phyloP scores from a whole-genome alignment of 2,113 vertebrate species.

The Catharus fuscescens region DNA sequence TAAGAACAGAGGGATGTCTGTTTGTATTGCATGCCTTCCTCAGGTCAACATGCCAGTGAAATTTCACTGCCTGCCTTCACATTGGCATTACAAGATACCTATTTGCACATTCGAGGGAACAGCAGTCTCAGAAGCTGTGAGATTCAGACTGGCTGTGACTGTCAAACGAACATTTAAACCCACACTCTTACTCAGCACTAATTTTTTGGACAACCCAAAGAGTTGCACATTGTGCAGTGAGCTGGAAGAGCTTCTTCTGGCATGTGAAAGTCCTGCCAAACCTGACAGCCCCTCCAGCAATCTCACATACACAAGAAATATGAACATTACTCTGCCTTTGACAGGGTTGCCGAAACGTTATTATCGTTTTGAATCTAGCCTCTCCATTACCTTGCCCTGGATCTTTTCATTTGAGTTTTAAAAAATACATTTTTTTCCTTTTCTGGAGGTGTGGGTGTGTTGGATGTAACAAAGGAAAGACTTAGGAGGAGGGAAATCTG shows the following conservation, averaged over 20 bases:
- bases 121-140: background rate
- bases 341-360: background rate
- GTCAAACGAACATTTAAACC: background rate
- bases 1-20: background rate
- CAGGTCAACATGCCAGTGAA: background rate
- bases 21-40: background rate
- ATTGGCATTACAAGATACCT: accelerated
- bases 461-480: background rate
- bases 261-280: background rate
- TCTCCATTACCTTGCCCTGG: background rate
- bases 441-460: background rate
- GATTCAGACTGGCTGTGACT: background rate
- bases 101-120: accelerated
- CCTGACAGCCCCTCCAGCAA: background rate
- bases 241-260: background rate
- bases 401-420: background rate
- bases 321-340: background rate
- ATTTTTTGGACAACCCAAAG: background rate
- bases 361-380: background rate
- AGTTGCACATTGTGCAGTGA: background rate
- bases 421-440: background rate
- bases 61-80: background rate
- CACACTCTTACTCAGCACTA: background rate
- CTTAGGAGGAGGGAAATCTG: background rate
- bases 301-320: background rate